Percentiles rank a stretch among this genome's conserved stretches.
Conservation (phyloP, 2,888 invertebrate genomes). For the Tanaodytes sp. region DNA sequence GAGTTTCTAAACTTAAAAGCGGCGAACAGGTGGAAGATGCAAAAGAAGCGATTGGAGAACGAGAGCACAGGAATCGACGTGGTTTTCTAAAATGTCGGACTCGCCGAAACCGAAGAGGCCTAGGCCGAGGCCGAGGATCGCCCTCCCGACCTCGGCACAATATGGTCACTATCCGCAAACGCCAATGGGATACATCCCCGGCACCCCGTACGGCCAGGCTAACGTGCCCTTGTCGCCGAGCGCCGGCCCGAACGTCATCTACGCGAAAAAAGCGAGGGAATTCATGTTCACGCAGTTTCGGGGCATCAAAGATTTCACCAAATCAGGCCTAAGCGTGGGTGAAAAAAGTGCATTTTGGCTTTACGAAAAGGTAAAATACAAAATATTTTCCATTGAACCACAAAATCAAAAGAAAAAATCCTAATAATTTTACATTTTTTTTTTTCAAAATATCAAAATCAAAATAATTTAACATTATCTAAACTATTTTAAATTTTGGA, state of each 20-base stretch:
- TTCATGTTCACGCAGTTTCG: constrained; percentile 87
- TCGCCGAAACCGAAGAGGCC: constrained; percentile 48
- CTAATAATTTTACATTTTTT: too few relatives aligned
- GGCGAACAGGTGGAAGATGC: constrained; percentile 22
- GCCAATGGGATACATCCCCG: constrained; percentile 61
- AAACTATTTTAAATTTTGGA: too few relatives aligned
- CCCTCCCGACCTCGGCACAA: constrained; percentile 68
- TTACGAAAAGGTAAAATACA: constrained; percentile 82
- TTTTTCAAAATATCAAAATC: too few relatives aligned
- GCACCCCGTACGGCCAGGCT: constrained; percentile 66
- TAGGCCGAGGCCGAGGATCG: constrained; percentile 66
- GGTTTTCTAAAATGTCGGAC: constrained; percentile 29
- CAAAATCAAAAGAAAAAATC: too few relatives aligned
- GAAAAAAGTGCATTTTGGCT: constrained; percentile 87
- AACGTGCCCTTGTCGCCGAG: constrained; percentile 71
- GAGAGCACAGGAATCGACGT: neutral
- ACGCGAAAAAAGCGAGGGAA: constrained; percentile 81
- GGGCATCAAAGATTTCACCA: constrained; percentile 85
- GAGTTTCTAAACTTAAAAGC: neutral
- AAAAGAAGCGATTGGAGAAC: neutral
- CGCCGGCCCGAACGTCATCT: constrained; percentile 72
- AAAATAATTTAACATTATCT: too few relatives aligned
- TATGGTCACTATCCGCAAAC: constrained; percentile 65
- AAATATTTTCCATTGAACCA: too few relatives aligned
- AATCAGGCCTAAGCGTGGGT: constrained; percentile 86